These are phyloP conservation scores for Lasioglossum vierecki DNA, from an alignment of 2,888 invertebrate species.

Conservation along the genomic window DNA sequence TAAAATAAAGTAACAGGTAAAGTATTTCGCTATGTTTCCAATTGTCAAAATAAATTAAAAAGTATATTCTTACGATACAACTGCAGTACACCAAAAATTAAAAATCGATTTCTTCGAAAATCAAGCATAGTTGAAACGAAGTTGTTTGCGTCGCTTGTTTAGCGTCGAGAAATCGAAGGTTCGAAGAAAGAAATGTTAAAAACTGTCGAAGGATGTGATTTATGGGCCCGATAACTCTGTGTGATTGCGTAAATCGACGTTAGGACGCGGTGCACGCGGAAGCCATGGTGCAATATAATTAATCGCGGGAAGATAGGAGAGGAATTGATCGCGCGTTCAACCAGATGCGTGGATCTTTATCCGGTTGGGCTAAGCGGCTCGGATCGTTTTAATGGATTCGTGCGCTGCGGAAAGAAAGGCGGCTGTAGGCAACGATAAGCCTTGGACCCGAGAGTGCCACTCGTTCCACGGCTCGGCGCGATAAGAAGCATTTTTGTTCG, in stretches of 20 bases:
- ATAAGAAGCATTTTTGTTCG: conserved; percentile 8
- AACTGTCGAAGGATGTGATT: neutral
- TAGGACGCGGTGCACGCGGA: conserved; percentile 31
- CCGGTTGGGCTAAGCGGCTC: neutral
- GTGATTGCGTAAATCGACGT: conserved; percentile 22
- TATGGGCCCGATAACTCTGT: conserved; percentile 29
- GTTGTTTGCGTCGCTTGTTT: neutral
- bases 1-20: too few relatives aligned
- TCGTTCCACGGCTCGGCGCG: neutral
- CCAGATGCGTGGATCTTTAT: conserved; percentile 11
- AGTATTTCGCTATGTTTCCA: too few relatives aligned
- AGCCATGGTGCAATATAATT: conserved; percentile 42
- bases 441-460: conserved; percentile 3
- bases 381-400: conserved; percentile 3
- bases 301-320: conserved; percentile 37
- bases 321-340: conserved; percentile 22
- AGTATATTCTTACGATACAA: too few relatives aligned
- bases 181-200: neutral
- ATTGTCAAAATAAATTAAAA: too few relatives aligned
- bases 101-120: too few relatives aligned
- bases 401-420: neutral
- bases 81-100: too few relatives aligned
- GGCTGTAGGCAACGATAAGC: neutral
- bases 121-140: neutral
- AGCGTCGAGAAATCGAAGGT: neutral